Conservation (phyloP, 1,140 invertebrate species). For the Lepidurus couesii region DNA sequence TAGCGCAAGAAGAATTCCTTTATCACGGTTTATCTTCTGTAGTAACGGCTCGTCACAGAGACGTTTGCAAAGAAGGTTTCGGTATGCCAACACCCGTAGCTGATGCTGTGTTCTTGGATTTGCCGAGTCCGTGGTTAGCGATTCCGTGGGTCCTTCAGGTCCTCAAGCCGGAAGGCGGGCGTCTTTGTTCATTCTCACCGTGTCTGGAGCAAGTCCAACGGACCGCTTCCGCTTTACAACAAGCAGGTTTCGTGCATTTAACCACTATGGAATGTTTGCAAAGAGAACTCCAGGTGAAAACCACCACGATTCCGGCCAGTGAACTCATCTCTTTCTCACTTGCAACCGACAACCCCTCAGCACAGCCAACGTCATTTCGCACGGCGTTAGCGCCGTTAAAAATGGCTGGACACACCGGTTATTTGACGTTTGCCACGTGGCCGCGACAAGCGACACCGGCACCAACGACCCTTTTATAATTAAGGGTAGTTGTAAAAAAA, state of each 20-base stretch:
- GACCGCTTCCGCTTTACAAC: slow-evolving; percentile 63
- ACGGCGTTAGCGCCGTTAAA: slow-evolving; percentile 60
- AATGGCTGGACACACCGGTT: slow-evolving; percentile 87
- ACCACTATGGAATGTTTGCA: slow-evolving; percentile 82
- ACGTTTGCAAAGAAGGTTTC: slow-evolving; percentile 83
- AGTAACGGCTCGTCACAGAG: slow-evolving; percentile 73
- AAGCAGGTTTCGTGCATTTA: slow-evolving; percentile 73
- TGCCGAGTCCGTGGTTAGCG: slow-evolving; percentile 93
- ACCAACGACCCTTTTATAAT: not conserved
- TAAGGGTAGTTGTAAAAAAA: not conserved
- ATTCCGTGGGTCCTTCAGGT: slow-evolving; percentile 56
- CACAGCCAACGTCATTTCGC: slow-evolving; percentile 53
- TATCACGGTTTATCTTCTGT: slow-evolving; percentile 72
- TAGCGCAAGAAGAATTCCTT: slow-evolving; percentile 78
- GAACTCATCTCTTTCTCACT: slow-evolving; percentile 33
- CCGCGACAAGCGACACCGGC: slow-evolving; percentile 49
- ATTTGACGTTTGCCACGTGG: slow-evolving; percentile 82
- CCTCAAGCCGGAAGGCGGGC: slow-evolving; percentile 61
- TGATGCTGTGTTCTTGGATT: slow-evolving; percentile 94
- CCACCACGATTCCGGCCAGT: slow-evolving; percentile 57
- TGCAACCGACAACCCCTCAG: slow-evolving; percentile 24
- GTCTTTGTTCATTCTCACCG: slow-evolving; percentile 93
- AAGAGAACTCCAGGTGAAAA: slow-evolving; percentile 70
- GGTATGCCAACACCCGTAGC: slow-evolving; percentile 62
- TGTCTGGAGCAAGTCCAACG: slow-evolving; percentile 97